phyloP scores from a whole-genome alignment of 2,797 vertebrate genomes.

The Tokudaia muenninki region DNA sequence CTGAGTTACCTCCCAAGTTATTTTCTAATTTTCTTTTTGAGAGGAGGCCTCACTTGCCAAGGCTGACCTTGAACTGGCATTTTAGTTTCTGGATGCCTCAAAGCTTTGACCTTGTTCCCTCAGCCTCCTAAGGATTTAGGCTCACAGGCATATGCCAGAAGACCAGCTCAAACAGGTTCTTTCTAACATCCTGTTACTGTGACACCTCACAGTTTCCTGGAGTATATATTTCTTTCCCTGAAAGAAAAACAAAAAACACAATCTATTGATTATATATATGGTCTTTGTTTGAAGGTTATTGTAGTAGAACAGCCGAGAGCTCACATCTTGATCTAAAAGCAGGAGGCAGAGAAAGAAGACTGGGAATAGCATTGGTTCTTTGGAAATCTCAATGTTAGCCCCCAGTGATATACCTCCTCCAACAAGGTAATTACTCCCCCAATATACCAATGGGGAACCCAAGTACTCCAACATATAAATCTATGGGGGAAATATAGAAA shows the following conservation, averaged over 20 bases:
- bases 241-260: constrained; percentile 29
- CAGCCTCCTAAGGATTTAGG: neutral
- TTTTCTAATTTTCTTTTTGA: neutral
- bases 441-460: neutral
- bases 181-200: constrained; percentile 38
- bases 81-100: neutral
- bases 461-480: neutral
- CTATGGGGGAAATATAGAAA: neutral
- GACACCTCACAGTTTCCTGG: neutral
- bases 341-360: neutral
- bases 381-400: neutral
- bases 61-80: neutral
- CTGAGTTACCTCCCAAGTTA: neutral
- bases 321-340: neutral
- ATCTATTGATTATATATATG: neutral
- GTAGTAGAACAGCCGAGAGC: neutral
- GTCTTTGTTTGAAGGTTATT: constrained; percentile 17
- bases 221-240: neutral
- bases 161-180: neutral
- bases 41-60: neutral
- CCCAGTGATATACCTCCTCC: neutral
- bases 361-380: neutral
- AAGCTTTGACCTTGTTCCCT: neutral
- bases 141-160: neutral
- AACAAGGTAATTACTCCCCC: neutral